Evolutionary conservation across 2,113 vertebrate species (phyloP).

Genomic region (Pterocles burchelli): DNA sequence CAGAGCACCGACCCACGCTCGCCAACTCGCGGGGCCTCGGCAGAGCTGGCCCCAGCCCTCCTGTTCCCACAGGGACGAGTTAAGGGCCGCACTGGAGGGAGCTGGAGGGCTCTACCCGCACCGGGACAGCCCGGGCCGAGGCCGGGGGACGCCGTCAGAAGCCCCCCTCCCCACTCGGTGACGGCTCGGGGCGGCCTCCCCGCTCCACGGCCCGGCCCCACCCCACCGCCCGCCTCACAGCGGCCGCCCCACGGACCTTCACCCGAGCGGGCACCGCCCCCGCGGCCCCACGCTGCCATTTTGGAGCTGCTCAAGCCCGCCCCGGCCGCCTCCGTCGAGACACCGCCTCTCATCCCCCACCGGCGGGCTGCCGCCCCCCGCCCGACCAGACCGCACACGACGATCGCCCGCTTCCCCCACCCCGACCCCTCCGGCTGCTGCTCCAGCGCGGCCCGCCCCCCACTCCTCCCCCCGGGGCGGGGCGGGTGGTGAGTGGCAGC

Average conservation of each 20-base stretch:
- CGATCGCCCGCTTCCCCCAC: fast-evolving
- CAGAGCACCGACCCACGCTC: fast-evolving
- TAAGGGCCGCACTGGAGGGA: fast-evolving
- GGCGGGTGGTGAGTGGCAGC: not conserved
- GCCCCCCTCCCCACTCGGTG: not conserved
- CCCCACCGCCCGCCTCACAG: not conserved
- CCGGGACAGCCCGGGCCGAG: too few relatives aligned
- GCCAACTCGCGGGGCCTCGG: fast-evolving
- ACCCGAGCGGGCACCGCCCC: not conserved
- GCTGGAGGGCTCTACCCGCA: not conserved
- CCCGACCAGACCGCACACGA: fast-evolving
- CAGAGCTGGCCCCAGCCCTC: not conserved
- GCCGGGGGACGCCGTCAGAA: too few relatives aligned
- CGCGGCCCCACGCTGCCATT: not conserved
- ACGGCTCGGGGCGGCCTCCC: not conserved
- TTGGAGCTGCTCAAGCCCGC: not conserved
- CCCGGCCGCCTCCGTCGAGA: not conserved
- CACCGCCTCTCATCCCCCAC: fast-evolving
- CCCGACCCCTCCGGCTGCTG: not conserved
- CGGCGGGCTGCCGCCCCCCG: fast-evolving
- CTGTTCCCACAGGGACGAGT: fast-evolving
- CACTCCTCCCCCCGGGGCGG: not conserved
- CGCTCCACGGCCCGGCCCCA: not conserved
- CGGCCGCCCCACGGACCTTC: not conserved
- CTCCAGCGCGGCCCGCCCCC: not conserved